Percentiles rank a stretch among this genome's conserved stretches.
Conservation (phyloP, 2,888 invertebrate genomes). For the Caenorhabditis auriculariae region DNA sequence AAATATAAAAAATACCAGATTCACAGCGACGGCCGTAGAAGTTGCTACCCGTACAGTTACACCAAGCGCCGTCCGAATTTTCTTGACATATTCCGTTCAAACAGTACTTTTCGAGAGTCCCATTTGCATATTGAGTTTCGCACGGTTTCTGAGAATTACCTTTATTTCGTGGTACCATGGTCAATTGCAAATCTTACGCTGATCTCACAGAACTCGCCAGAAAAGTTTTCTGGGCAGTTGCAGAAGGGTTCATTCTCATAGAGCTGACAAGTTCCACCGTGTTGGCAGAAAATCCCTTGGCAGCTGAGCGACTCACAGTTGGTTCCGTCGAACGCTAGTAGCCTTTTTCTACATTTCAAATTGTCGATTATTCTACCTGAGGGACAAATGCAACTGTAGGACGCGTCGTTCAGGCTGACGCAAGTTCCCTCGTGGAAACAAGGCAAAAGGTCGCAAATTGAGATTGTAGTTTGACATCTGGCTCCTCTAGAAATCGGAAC, state of each 20-base stretch:
- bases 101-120: too few species aligned
- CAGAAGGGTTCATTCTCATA: slow-evolving; percentile 1
- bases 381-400: slow-evolving; percentile 20
- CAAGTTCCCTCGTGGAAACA: slow-evolving; percentile 18
- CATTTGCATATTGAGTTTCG: too few species aligned
- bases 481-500: too few species aligned
- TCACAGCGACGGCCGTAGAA: too few species aligned
- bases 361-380: slow-evolving; percentile 1
- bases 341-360: background rate
- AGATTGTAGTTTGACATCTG: too few species aligned
- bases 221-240: slow-evolving; percentile 11
- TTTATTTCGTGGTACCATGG: too few species aligned
- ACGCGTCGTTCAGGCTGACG: background rate
- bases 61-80: too few species aligned
- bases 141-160: slow-evolving; percentile 1
- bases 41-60: too few species aligned
- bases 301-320: slow-evolving; percentile 11
- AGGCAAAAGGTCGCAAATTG: slow-evolving; percentile 10
- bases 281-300: slow-evolving; percentile 8
- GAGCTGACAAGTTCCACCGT: slow-evolving; percentile 18
- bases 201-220: slow-evolving; percentile 11
- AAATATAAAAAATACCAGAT: too few species aligned
- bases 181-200: slow-evolving; percentile 6
- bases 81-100: too few species aligned
- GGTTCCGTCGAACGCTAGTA: slow-evolving; percentile 8